Evolutionary conservation across 2,888 invertebrate genomes (phyloP).

Genomic region (Latheticus oryzae): DNA sequence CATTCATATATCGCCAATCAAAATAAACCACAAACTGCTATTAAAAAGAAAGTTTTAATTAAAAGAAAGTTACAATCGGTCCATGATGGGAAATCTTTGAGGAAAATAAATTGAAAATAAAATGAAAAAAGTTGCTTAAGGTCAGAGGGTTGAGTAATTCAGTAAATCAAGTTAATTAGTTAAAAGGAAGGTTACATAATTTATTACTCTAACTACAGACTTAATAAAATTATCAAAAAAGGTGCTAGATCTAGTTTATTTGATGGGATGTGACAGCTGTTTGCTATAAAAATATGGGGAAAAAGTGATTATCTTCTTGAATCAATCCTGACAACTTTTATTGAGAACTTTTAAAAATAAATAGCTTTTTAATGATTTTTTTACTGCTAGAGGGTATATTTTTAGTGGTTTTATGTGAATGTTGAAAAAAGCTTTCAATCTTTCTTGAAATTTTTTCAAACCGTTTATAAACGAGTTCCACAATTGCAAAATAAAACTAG

Average conservation of each 20-base stretch:
- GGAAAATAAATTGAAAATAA: too few species aligned
- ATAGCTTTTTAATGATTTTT: too few species aligned
- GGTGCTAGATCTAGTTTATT: conserved; percentile 12
- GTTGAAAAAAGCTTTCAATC: too few species aligned
- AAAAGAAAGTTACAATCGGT: conserved; percentile 2
- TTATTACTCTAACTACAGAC: conserved; percentile 27
- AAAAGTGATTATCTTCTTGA: too few species aligned
- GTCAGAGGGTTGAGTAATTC: background rate
- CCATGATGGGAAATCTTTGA: conserved; percentile 7
- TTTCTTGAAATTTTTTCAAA: too few species aligned
- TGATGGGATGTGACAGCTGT: conserved; percentile 26
- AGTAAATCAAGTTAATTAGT: conserved; percentile 20
- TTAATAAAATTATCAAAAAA: conserved; percentile 25
- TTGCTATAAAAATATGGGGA: conserved; percentile 18
- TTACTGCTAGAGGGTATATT: too few species aligned
- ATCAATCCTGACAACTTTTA: too few species aligned
- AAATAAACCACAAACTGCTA: conserved; percentile 1
- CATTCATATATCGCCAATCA: background rate
- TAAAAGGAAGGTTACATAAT: conserved; percentile 21
- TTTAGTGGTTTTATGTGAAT: too few species aligned
- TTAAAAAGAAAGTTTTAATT: conserved; percentile 18
- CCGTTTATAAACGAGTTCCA: too few species aligned
- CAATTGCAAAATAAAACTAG: too few species aligned
- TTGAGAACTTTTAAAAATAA: too few species aligned
- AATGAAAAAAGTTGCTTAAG: background rate